Evolutionary conservation across 2,888 invertebrate genomes (phyloP).

Genomic region (Ctena decussata): DNA sequence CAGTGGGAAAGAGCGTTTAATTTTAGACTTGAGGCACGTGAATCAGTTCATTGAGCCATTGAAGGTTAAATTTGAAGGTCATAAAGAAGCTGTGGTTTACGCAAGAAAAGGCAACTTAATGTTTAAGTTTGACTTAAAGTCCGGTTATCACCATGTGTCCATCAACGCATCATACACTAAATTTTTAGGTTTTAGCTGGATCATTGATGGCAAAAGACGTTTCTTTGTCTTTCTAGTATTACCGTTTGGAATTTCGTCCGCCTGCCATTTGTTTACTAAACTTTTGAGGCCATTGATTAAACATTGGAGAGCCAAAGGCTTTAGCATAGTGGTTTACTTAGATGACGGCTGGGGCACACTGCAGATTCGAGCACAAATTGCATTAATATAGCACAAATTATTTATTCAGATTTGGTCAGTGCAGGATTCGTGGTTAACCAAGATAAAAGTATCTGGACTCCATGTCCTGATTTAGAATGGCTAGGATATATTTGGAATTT

Average conservation of each 20-base stretch:
- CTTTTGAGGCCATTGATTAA: constrained; percentile 15
- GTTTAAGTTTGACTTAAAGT: constrained; percentile 33
- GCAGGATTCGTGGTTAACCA: neutral
- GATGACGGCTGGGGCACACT: constrained; percentile 43
- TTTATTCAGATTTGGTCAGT: neutral
- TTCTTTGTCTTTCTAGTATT: constrained; percentile 6
- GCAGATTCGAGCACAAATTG: neutral
- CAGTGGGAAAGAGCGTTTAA: neutral
- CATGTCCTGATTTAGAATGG: neutral
- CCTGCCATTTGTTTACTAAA: constrained; percentile 26
- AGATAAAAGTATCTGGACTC: neutral
- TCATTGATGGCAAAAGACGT: neutral
- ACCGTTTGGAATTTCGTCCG: constrained; percentile 18
- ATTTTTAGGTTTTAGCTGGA: constrained; percentile 31
- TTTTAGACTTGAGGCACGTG: neutral
- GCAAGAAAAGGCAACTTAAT: neutral
- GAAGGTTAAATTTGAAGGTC: neutral
- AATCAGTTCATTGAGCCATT: neutral
- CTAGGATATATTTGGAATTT: neutral
- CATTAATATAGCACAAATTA: neutral
- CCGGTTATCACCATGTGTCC: constrained; percentile 23
- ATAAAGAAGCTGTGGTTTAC: neutral
- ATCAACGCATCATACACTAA: constrained; percentile 18
- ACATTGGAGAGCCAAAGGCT: constrained; percentile 26
- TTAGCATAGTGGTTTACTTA: constrained; percentile 24